Base-by-base conservation (phyloP, 2,797 vertebrate species). In the Melanotaenia maccullochi region DNA sequence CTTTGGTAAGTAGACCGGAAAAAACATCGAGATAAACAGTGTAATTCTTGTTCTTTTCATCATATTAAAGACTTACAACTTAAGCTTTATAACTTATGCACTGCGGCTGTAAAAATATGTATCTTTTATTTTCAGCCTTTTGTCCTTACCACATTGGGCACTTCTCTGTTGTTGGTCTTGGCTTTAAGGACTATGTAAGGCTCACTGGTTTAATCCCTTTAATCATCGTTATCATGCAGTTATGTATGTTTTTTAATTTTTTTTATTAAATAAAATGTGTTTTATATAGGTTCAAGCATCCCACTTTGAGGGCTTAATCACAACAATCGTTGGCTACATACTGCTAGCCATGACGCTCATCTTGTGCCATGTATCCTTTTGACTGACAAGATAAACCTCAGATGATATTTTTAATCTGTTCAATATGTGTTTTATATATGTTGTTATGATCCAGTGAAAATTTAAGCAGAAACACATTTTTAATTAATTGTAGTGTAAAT, bases 121-220 rank as follows among this genome's bases (percentile, higher is more conserved):
- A 22, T 13, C 14, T 0, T 38, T 16, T 61, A 7, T 33, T 20
- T 83, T 60, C 90, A 99, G 98, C 98, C 71, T 99, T 99, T 93
- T 99, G 98, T 92, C 98, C 98, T 0, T 99, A 99, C 85, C 98
- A 99, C 85, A 98, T 99, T 35, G 98, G 98, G 30, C 98, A 99
- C 90, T 99, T 99, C 90, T 97, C 97, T 69, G 97, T 99, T 40
- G 97, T 99, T 86, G 97, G 97, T 74, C 94, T 99, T 71, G 98
- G 97, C 82, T 99, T 99, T 91, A 96, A 99, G 89, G 96, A 98
- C 87, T 97, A 98, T 76, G 98, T 99, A 93, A 99, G 98, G 95
- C 91, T 33, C 32, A 73, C n/a, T 1, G 3, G 2, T 60, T 35
- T 68, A 3, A 30, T 68, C 7, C 24, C 2, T 20, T 65, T 7